Percentiles rank a stretch among this genome's conserved stretches.
Conservation (phyloP, 2,888 invertebrate species). For the Metacarcinus magister region DNA sequence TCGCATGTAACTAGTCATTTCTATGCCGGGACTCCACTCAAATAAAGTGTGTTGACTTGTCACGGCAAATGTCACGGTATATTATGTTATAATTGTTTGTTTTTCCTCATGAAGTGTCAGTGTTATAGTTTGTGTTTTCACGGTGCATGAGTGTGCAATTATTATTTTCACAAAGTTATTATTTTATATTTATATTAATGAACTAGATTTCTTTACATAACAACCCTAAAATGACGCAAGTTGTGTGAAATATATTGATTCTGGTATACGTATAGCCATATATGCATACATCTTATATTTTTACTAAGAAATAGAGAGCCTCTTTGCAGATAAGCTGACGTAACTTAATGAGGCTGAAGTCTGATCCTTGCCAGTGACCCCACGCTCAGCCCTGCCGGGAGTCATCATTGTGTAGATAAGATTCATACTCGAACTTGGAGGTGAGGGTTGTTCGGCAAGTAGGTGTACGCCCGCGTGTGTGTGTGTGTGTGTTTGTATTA, state of each 20-base stretch:
- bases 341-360: background rate
- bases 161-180: background rate
- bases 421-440: background rate
- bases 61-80: background rate
- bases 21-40: background rate
- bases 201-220: background rate
- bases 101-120: background rate
- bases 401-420: background rate
- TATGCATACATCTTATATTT: background rate
- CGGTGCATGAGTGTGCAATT: background rate
- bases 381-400: background rate
- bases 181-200: background rate
- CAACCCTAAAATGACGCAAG: background rate
- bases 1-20: background rate
- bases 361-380: background rate
- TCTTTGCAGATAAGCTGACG: background rate
- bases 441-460: no score
- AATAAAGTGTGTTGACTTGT: constrained; percentile 12
- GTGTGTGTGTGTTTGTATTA: background rate
- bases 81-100: background rate
- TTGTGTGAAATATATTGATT: no score
- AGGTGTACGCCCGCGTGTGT: background rate
- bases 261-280: no score
- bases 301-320: no score
- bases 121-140: background rate